phyloP scores from a whole-genome alignment of 2,888 invertebrate species.

The Xanthorhoe designata region DNA sequence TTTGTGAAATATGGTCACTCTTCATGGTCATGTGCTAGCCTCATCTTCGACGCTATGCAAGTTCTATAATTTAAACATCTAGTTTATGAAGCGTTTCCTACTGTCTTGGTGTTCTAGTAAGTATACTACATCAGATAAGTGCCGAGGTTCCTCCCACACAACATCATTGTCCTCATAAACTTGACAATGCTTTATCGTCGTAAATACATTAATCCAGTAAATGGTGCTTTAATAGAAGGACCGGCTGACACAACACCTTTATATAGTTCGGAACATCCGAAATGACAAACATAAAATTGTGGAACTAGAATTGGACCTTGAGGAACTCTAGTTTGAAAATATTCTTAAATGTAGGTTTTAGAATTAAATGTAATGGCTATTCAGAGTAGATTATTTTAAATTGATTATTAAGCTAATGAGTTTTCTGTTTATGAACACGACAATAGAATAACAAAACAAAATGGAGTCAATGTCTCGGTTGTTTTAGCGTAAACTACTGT shows the following conservation, averaged over 20 bases:
- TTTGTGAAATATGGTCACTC: neutral
- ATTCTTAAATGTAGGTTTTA: neutral
- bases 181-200: conserved; percentile 65
- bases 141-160: conserved; percentile 56
- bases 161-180: conserved; percentile 69
- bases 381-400: neutral
- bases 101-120: conserved; percentile 35
- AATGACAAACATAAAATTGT: conserved; percentile 4
- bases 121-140: conserved; percentile 49
- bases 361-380: neutral
- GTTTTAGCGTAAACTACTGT: conserved; percentile 43
- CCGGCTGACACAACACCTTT: neutral
- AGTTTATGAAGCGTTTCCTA: conserved; percentile 36
- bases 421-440: neutral
- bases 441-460: conserved; percentile 9
- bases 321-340: neutral
- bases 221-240: conserved; percentile 57
- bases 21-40: neutral
- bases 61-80: conserved; percentile 25
- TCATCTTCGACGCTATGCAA: neutral
- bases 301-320: conserved; percentile 15
- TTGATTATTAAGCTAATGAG: neutral
- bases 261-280: conserved; percentile 1
- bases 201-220: conserved; percentile 61
- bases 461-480: conserved; percentile 54